Percentiles rank a stretch among this genome's conserved stretches.
phyloP scores from a whole-genome alignment of 2,797 vertebrate species.

The Neopelma chrysocephalum region DNA sequence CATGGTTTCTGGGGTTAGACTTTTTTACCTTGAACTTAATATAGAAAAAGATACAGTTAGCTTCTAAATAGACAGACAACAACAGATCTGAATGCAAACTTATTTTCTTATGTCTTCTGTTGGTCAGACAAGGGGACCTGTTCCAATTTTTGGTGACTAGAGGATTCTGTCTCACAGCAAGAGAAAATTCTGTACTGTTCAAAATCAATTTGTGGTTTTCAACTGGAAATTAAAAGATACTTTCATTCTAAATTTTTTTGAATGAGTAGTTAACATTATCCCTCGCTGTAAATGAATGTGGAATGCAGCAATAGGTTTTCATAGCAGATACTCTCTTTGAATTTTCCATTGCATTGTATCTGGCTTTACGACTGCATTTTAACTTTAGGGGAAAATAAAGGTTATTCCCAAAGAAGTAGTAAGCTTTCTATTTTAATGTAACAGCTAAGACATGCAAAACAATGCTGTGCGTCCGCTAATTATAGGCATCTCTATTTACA shows the following conservation, averaged over 20 bases:
- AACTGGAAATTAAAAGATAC: neutral
- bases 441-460: conserved; percentile 33
- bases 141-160: neutral
- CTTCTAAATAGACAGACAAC: neutral
- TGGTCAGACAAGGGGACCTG: neutral
- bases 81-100: neutral
- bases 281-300: neutral
- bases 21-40: neutral
- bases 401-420: conserved; percentile 19
- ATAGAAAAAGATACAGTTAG: neutral
- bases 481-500: conserved; percentile 46
- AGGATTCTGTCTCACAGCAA: neutral
- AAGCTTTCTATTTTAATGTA: conserved; percentile 13
- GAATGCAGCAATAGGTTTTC: neutral
- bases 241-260: neutral
- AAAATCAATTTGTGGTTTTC: neutral
- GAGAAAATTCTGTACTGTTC: neutral
- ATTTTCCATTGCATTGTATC: neutral
- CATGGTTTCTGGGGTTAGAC: neutral
- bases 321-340: neutral
- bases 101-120: neutral
- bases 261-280: neutral
- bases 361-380: neutral
- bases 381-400: neutral
- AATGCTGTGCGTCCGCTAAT: neutral